Evolutionary conservation across 2,888 invertebrate species (phyloP).

Genomic region (Brachylomia viminalis): DNA sequence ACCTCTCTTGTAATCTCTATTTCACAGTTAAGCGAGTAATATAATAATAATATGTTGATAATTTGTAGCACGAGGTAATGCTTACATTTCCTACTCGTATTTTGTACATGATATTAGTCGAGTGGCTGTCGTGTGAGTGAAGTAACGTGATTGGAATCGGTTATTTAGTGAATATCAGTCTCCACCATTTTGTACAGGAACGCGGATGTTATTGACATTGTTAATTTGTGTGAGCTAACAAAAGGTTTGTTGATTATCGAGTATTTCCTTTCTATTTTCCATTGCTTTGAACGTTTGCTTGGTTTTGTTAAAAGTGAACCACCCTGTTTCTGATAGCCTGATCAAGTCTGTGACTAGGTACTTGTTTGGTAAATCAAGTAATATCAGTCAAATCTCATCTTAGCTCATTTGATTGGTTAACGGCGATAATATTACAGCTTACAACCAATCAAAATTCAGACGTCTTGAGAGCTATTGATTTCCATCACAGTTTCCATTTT

Average conservation of each 20-base stretch:
- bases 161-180: constrained; percentile 48
- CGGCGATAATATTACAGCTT: neutral
- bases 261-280: constrained; percentile 6
- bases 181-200: constrained; percentile 1
- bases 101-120: constrained; percentile 10
- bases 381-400: neutral
- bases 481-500: neutral
- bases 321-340: neutral
- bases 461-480: neutral
- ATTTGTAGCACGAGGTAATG: constrained; percentile 13
- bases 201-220: constrained; percentile 42
- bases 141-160: constrained; percentile 42
- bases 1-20: neutral
- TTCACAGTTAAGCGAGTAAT: constrained; percentile 24
- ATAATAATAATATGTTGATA: constrained; percentile 12
- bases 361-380: neutral
- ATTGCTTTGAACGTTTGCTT: neutral
- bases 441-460: neutral
- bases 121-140: constrained; percentile 32
- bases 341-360: no score
- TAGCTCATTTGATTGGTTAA: neutral
- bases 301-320: neutral
- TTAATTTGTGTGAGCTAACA: constrained; percentile 40
- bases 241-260: constrained; percentile 24
- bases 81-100: constrained; percentile 6